Evolutionary conservation across 1,140 invertebrate genomes (phyloP), one percentile per base, ranked within the genome.

Genomic region (Marisa cornuarietis): DNA sequence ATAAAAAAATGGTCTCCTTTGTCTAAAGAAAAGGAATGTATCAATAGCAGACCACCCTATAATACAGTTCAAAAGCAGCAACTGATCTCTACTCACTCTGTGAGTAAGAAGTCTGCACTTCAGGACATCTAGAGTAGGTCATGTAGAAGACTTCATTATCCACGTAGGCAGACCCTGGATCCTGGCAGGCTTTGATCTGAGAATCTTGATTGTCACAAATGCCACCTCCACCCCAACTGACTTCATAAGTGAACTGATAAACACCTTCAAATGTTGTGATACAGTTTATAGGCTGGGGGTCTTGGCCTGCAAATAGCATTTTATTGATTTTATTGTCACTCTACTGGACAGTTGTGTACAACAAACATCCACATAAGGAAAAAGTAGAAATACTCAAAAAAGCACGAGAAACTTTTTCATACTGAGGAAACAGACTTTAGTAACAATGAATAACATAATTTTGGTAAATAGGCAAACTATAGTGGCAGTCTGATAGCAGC

Each of bases 61-160:
- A 54, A 58, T 14, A 58, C 11, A 58, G 54, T 14, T 58, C 54
- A 18, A 58, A 58, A 58, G 54, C 54, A 58, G 54, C 16, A 14
- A 18, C 54, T 58, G 54, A 73, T 42, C 18, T 31, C 83, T 68
- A 88, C 90, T 91, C 90, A 95, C 95, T 92, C 91, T 96, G 96
- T 91, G 96, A 95, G 90, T 96, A 96, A 7, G 97, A 98, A 61
- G 94, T 96, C 62, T 93, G 92, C 92, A 96, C 95, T 71, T 95
- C 96, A 71, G 93, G 91, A 90, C 98, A 99, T 88, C 95, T 94
- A 80, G 95, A 95, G 89, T 98, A 99, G 13, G 95, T 97, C 78
- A 99, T 97, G 85, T 96, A 96, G 85, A 99, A 99, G 87, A 98
- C 97, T 89, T 99, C 96, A 92, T 99, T 99, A 52, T 97, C 96